Evolutionary conservation across 2,888 invertebrate genomes (phyloP).

Genomic region (Gerris lacustris): DNA sequence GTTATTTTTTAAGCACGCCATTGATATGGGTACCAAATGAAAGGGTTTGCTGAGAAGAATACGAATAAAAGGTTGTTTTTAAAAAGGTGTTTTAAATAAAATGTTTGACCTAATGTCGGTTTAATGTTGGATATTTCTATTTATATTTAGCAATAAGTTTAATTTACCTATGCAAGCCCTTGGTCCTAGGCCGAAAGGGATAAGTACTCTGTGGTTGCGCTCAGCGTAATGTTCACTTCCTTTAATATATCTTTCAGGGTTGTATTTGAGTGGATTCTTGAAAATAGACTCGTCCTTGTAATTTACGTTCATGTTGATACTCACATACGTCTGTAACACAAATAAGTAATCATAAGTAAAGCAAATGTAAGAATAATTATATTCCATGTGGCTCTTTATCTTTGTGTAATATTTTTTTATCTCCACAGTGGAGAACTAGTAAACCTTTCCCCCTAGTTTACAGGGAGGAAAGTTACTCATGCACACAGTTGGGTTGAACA

Average conservation of each 20-base stretch:
- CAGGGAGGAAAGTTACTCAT: too few species aligned
- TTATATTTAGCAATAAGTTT: neutral
- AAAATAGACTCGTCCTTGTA: slow-evolving; percentile 31
- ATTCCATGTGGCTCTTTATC: neutral
- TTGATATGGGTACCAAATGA: too few species aligned
- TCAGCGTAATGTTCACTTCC: slow-evolving; percentile 16
- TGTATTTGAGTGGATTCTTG: slow-evolving; percentile 28
- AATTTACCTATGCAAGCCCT: slow-evolving; percentile 43
- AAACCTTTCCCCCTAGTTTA: too few species aligned
- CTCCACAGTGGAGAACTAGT: too few species aligned
- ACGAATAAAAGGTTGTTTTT: too few species aligned
- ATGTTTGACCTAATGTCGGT: too few species aligned
- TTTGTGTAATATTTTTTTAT: too few species aligned
- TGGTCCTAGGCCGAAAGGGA: slow-evolving; percentile 43
- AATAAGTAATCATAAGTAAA: neutral
- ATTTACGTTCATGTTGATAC: slow-evolving; percentile 31
- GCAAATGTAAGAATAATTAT: neutral
- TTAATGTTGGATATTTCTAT: too few species aligned
- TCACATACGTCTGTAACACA: slow-evolving; percentile 30
- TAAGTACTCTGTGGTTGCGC: slow-evolving; percentile 39
- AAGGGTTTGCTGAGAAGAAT: too few species aligned
- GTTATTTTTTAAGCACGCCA: too few species aligned
- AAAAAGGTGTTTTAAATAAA: too few species aligned
- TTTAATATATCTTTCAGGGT: slow-evolving; percentile 33
- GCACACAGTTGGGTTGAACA: too few species aligned